Evolutionary conservation across 1,140 invertebrate species (phyloP), one percentile per base, ranked within the genome.

Genomic region (Microplitis demolitor): DNA sequence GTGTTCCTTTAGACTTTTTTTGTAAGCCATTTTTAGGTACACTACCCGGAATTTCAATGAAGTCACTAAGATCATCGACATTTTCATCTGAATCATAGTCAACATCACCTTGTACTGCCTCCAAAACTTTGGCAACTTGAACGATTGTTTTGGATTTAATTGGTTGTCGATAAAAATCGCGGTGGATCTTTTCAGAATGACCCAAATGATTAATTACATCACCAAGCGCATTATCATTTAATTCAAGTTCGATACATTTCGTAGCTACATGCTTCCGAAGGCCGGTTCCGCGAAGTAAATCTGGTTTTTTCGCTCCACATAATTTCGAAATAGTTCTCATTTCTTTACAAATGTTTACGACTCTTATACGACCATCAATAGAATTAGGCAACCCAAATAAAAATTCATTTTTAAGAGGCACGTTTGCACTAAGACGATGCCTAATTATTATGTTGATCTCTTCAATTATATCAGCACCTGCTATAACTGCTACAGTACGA

Each of bases 121-220:
- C 60, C 11, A 62, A 14, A 9, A 62, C 14, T 35, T 31, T 16
- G 0, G 33, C 9, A 3, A 62, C 34, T 35, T 13, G 4, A 5
- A 37, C 4, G 35, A 62, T 62, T 35, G 33, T 34, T 13, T 13
- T 31, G 4, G 11, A n/a, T n/a, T 13, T 39, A 4, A 69, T 3
- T 4, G 74, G 69, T 31, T 74, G 66, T 14, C 71, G 69, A 54
- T 75, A 75, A 51, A 68, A 69, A 13, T 73, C 63, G 2, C 45
- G 34, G 39, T 75, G 74, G 14, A 73, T 63, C 9, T 66, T 56
- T 4, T 69, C 33, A 14, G 53, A 39, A 24, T 75, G 74, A 31
- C 74, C 74, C 74, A 75, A 69, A 24, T 63, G 73, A 33, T 73
- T 73, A 0, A 71, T 71, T 24, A 73, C 14, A 62, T 51, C 58